These are phyloP conservation scores for Canis aureus DNA, from an alignment of 2,113 vertebrate genomes.

Conservation along the genomic window DNA sequence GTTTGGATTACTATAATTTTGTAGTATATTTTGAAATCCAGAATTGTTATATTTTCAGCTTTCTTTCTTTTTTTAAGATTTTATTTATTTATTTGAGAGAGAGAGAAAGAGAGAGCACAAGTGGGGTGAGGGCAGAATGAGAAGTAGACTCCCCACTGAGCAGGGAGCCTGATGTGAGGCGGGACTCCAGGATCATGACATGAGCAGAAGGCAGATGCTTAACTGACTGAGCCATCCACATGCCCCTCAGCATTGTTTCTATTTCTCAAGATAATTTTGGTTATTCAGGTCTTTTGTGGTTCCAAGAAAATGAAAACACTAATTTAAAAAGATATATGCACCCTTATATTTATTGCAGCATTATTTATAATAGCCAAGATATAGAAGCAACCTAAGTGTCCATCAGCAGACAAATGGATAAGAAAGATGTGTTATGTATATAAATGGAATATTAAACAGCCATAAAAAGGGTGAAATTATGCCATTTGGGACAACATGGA, in stretches of 20 bases:
- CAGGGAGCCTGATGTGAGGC: too few relatives aligned
- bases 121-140: too few relatives aligned
- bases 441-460: not conserved
- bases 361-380: not conserved
- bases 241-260: not conserved
- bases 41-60: not conserved
- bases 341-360: not conserved
- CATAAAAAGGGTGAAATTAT: not conserved
- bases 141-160: too few relatives aligned
- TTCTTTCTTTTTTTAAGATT: not conserved
- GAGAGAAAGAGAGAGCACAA: too few relatives aligned
- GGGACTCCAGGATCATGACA: too few relatives aligned
- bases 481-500: not conserved
- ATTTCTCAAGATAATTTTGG: not conserved
- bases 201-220: too few relatives aligned
- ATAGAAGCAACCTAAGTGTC: not conserved
- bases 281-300: not conserved
- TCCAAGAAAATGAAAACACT: not conserved
- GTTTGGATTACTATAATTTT: not conserved
- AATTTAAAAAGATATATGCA: not conserved
- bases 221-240: too few relatives aligned
- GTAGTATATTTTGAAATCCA: not conserved
- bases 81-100: too few relatives aligned
- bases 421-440: not conserved
- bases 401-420: not conserved